Percentiles rank a stretch among this genome's conserved stretches.
phyloP scores from a whole-genome alignment of 2,888 invertebrate species.

The Dicyrtoma fusca region DNA sequence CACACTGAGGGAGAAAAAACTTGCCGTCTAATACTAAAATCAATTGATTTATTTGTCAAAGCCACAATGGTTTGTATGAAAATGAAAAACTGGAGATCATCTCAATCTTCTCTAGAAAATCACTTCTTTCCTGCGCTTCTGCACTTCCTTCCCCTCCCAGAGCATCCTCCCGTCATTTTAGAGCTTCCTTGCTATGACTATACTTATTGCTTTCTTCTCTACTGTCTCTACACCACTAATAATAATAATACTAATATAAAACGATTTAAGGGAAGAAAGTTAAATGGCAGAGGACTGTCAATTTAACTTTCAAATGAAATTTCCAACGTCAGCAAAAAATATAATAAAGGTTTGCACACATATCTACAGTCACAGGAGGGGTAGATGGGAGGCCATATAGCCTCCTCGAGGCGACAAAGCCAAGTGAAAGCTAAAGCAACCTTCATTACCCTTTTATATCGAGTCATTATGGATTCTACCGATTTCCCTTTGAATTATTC shows the following conservation, averaged over 20 bases:
- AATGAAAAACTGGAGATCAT: constrained; percentile 16
- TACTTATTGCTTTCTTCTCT: neutral
- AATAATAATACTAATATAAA: neutral
- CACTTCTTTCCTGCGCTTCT: neutral
- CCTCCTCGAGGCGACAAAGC: too few relatives aligned
- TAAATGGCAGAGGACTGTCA: neutral
- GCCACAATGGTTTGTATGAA: neutral
- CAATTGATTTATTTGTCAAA: constrained; percentile 35
- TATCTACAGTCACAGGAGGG: too few relatives aligned
- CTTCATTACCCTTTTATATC: too few relatives aligned
- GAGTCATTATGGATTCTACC: too few relatives aligned
- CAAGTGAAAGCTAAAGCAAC: too few relatives aligned
- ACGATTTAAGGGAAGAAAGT: neutral
- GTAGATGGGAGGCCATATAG: too few relatives aligned
- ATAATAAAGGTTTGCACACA: neutral
- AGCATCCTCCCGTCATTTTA: neutral
- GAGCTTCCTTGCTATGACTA: neutral
- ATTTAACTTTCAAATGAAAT: neutral
- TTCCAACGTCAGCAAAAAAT: neutral
- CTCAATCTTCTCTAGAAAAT: neutral
- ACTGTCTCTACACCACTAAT: neutral
- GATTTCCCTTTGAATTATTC: too few relatives aligned
- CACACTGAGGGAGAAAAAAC: neutral
- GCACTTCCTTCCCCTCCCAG: neutral
- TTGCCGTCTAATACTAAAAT: constrained; percentile 18